These are phyloP conservation scores for Porites australiensis DNA, from an alignment of 64 coral and sea anemone genomes.

Conservation along the genomic window DNA sequence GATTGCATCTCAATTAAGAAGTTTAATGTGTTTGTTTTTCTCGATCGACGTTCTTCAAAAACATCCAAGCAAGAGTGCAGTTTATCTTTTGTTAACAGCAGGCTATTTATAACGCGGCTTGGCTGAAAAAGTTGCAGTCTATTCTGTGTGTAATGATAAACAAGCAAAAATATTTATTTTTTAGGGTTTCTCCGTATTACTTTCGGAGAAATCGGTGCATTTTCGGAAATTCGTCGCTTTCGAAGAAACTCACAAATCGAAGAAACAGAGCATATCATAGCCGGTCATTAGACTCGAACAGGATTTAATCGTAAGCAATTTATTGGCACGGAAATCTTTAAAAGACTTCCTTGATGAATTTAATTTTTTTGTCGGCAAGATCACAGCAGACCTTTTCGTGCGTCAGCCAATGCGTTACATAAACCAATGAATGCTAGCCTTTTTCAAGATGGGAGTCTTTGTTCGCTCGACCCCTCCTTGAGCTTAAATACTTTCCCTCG, in stretches of 20 bases:
- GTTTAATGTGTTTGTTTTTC: not conserved
- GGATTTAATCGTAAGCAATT: constrained; percentile 7
- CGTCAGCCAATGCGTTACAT: constrained; percentile 38
- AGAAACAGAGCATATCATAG: not conserved
- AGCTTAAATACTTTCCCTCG: constrained; percentile 70
- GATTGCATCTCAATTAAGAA: constrained; percentile 16
- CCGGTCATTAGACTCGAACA: not conserved
- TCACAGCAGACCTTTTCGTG: constrained; percentile 51
- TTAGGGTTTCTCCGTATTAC: not conserved
- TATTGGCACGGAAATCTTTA: constrained; percentile 37
- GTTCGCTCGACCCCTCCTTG: constrained; percentile 77
- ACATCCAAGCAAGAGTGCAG: not conserved
- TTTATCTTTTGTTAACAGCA: constrained; percentile 42
- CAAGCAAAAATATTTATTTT: constrained; percentile 51
- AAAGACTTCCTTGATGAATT: constrained; percentile 9
- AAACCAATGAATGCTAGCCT: constrained; percentile 32
- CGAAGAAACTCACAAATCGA: constrained; percentile 4
- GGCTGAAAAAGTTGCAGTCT: constrained; percentile 12
- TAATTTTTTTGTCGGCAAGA: constrained; percentile 80
- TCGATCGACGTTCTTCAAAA: not conserved
- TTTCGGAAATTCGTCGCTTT: not conserved
- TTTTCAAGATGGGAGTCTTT: constrained; percentile 78
- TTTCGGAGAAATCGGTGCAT: not conserved
- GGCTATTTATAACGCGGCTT: constrained; percentile 9
- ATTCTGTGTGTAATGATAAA: constrained; percentile 72